Evolutionary conservation across 2,888 invertebrate species (phyloP).

Genomic region (Arctia plantaginis): DNA sequence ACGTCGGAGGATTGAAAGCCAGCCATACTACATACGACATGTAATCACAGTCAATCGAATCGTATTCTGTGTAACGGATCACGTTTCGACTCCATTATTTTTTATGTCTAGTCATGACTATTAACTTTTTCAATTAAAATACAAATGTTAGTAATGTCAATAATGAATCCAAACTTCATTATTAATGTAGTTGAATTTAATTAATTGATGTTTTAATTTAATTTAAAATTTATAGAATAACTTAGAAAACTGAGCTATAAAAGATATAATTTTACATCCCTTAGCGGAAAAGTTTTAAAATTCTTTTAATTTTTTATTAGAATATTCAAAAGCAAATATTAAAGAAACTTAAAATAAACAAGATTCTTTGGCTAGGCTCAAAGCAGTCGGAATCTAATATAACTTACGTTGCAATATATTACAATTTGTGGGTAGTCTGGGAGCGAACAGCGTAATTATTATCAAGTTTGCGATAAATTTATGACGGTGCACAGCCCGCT

Average conservation of each 20-base stretch:
- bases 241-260: constrained; percentile 26
- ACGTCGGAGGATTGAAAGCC: constrained; percentile 50
- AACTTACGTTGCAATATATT: constrained; percentile 67
- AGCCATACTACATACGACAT: constrained; percentile 39
- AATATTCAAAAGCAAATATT: constrained; percentile 30
- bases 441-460: constrained; percentile 76
- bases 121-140: constrained; percentile 11
- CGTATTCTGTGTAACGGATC: constrained; percentile 32
- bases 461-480: constrained; percentile 81
- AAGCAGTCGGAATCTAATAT: constrained; percentile 43
- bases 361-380: constrained; percentile 32
- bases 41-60: constrained; percentile 52
- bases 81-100: constrained; percentile 29
- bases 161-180: background rate
- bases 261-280: constrained; percentile 19
- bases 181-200: background rate
- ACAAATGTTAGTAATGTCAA: background rate
- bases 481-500: constrained; percentile 48
- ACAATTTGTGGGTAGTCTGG: constrained; percentile 73
- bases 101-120: constrained; percentile 20
- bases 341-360: constrained; percentile 39
- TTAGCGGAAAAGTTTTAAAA: constrained; percentile 13
- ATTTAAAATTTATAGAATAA: constrained; percentile 47
- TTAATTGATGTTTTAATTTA: constrained; percentile 1
- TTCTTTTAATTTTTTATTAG: constrained; percentile 24